phyloP scores from a whole-genome alignment of 2,888 invertebrate species.

The Xanthia togata region DNA sequence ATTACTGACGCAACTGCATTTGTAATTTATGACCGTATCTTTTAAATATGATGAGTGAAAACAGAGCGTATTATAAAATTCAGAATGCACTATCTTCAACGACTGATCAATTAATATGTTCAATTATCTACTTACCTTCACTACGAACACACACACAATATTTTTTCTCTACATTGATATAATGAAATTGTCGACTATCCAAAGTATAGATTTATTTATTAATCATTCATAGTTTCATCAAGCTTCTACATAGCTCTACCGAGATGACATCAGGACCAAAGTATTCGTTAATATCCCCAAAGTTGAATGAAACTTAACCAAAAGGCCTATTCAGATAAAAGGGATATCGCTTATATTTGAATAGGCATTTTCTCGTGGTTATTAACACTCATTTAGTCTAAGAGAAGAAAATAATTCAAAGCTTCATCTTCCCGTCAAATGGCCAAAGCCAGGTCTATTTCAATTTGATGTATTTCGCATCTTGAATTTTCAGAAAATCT shows the following conservation, averaged over 20 bases:
- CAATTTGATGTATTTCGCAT: conserved; percentile 10
- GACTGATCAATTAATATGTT: neutral
- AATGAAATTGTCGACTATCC: neutral
- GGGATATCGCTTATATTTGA: too few relatives aligned
- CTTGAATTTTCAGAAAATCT: neutral
- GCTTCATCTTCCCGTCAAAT: neutral
- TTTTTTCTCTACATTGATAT: neutral
- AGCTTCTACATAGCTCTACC: neutral
- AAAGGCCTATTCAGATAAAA: too few relatives aligned
- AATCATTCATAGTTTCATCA: neutral
- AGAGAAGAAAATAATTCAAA: neutral
- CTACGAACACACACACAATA: neutral
- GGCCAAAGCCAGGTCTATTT: neutral
- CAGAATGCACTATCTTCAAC: neutral
- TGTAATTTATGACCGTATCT: neutral
- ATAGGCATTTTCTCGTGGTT: too few relatives aligned
- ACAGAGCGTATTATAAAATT: neutral
- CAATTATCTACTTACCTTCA: neutral
- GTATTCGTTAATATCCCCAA: neutral
- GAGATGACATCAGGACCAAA: neutral
- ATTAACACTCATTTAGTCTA: neutral
- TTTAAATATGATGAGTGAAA: neutral
- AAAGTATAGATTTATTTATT: neutral
- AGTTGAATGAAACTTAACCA: neutral
- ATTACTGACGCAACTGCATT: neutral